Percentiles rank a stretch among this genome's conserved stretches.
These are phyloP conservation scores for Tretioscincus oriximinensis DNA, from an alignment of 2,113 vertebrate genomes.

Conservation along the genomic window DNA sequence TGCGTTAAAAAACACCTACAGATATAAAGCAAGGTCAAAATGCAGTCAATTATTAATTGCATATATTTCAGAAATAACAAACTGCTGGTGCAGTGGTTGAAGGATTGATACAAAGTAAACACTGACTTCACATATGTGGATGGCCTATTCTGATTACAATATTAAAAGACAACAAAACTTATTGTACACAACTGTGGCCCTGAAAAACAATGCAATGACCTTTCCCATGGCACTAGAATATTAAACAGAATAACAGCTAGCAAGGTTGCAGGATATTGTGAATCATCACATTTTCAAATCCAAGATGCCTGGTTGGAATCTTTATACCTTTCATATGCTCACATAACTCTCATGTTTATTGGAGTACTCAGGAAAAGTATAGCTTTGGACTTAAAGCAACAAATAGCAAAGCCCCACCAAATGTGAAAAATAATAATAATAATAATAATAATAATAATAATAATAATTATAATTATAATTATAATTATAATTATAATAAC, in stretches of 20 bases:
- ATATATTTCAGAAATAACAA: constrained; percentile 15
- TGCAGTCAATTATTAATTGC: not conserved
- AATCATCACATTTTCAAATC: not conserved
- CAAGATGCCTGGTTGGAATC: not conserved
- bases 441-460: too few species aligned
- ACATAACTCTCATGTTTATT: too few species aligned
- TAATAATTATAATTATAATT: too few species aligned
- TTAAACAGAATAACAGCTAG: not conserved
- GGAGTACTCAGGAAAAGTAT: not conserved
- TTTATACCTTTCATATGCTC: not conserved
- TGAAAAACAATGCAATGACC: not conserved
- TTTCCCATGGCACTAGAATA: not conserved
- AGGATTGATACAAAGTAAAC: not conserved
- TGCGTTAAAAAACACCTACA: not conserved
- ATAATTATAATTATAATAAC: too few species aligned
- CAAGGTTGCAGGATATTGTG: not conserved
- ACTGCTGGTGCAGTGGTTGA: not conserved
- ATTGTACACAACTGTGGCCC: not conserved
- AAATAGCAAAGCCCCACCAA: too few species aligned
- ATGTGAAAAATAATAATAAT: too few species aligned
- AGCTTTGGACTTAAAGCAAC: not conserved
- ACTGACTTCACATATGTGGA: not conserved
- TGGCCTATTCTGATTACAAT: not conserved
- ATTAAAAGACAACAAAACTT: not conserved
- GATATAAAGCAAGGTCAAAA: not conserved